Base-by-base conservation (phyloP, 2,113 vertebrate species). In the Potamarius usumacintae region DNA sequence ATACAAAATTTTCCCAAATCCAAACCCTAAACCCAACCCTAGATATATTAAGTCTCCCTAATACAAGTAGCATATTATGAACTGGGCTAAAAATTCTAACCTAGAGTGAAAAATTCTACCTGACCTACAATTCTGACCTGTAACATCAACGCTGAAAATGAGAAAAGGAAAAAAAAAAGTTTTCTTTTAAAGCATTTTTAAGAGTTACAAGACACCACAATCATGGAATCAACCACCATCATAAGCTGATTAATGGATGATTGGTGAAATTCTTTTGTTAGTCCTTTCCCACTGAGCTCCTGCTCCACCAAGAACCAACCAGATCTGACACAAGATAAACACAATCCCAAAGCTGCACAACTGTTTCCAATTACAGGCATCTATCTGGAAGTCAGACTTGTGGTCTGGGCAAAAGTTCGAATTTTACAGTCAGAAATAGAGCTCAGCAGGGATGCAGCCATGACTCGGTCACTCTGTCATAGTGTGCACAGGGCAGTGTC, bases 381-480 rank as follows among this genome's bases (percentile, higher is more conserved):
- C 69, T 87, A 74, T 30, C 48, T 77, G 62, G 74, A 85, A 84
- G 48, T 76, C 85, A 88, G 85, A 27, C 58, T 53, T 91, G 91
- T 63, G 88, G 91, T 88, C 90, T 89, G 88, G 86, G 76, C 50
- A 86, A 78, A 90, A 69, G 88, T 78, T 90, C 84, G 80, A 88
- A 86, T 90, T 42, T 86, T 89, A 82, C 83, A 85, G 84, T 88
- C 77, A 82, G 82, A 88, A 93, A 92, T 87, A 65, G 25, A 53
- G 57, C 63, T 69, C 87, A 85, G 90, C 62, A 58, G 90, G 81
- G 57, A 87, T 22, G 14, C 48, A 84, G 67, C 58, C 74, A 82
- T 77, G 67, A 58, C 53, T 77, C 55, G 20, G 62, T n/a, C 58
- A 62, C 42, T 69, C 53, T 67, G 27, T 55, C 9, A 82, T 62